phyloP scores from a whole-genome alignment of 2,888 invertebrate species.

The Agrilus biguttatus region DNA sequence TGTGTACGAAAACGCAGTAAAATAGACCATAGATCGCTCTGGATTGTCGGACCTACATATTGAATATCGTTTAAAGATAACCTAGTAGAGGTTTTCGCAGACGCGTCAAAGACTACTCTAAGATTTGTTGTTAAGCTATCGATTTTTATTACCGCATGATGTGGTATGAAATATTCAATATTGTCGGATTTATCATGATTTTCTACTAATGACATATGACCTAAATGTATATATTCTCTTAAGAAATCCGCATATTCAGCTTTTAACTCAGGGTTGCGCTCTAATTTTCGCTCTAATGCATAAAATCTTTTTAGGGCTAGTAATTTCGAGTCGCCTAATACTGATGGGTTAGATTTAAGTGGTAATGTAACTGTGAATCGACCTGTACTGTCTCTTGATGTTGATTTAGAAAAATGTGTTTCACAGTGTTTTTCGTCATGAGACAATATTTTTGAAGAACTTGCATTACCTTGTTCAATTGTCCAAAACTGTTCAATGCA shows the following conservation, averaged over 20 bases:
- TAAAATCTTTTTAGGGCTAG: no score
- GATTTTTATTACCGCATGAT: slow-evolving; percentile 8
- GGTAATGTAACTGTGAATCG: no score
- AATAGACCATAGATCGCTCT: slow-evolving; percentile 2
- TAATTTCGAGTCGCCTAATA: no score
- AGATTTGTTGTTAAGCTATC: slow-evolving; percentile 7
- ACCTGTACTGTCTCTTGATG: no score
- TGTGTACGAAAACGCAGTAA: slow-evolving; percentile 2
- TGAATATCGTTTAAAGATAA: slow-evolving; percentile 3
- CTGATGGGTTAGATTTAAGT: no score
- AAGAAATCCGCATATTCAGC: slow-evolving; percentile 6
- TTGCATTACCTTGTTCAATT: no score
- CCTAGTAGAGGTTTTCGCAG: slow-evolving; percentile 1
- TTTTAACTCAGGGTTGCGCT: not conserved
- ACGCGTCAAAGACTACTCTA: slow-evolving; percentile 9
- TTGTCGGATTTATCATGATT: not conserved
- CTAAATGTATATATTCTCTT: slow-evolving; percentile 5
- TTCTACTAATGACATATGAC: slow-evolving; percentile 2
- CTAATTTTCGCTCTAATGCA: no score
- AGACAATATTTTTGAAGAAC: no score
- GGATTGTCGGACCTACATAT: slow-evolving; percentile 2
- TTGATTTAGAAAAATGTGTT: no score
- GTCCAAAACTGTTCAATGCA: no score
- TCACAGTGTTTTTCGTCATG: no score
- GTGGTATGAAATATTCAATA: slow-evolving; percentile 6